These are phyloP conservation scores for Gallirallus australis DNA, from an alignment of 2,797 vertebrate genomes.

Conservation along the genomic window DNA sequence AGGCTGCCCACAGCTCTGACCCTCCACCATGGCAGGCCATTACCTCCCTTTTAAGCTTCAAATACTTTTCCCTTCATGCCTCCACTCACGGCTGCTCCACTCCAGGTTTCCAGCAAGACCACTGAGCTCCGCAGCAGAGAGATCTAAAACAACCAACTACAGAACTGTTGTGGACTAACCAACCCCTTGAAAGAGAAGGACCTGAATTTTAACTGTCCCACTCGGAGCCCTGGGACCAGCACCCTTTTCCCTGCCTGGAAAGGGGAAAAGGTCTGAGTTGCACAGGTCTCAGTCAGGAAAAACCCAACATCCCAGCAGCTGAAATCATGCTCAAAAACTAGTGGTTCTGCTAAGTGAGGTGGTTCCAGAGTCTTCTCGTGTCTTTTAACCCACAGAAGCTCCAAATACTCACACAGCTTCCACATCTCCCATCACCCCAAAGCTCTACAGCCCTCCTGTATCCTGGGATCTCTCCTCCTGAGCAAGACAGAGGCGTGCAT, in stretches of 20 bases:
- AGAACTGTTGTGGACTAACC: rapidly evolving
- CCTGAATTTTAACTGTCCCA: not conserved
- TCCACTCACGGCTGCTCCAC: not conserved
- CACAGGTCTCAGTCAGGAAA: too few species aligned
- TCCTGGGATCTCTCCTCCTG: not conserved
- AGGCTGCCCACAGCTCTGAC: too few species aligned
- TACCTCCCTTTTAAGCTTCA: not conserved
- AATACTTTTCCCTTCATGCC: not conserved
- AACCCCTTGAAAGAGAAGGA: not conserved
- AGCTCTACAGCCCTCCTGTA: not conserved
- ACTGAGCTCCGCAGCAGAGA: rapidly evolving
- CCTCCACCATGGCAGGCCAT: too few species aligned
- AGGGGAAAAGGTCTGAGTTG: not conserved
- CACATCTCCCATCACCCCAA: rapidly evolving
- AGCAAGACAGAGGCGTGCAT: too few species aligned
- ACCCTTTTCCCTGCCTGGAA: rapidly evolving
- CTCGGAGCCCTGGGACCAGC: not conserved
- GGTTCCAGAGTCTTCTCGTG: too few species aligned
- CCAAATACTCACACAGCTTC: not conserved
- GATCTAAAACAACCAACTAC: not conserved
- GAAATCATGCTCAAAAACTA: not conserved
- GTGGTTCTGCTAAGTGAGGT: not conserved
- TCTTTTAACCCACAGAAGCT: not conserved
- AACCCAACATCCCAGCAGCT: too few species aligned
- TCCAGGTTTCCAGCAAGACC: not conserved